These are phyloP conservation scores for Psittacula cyanocephala DNA, from an alignment of 2,113 vertebrate species.

Conservation along the genomic window DNA sequence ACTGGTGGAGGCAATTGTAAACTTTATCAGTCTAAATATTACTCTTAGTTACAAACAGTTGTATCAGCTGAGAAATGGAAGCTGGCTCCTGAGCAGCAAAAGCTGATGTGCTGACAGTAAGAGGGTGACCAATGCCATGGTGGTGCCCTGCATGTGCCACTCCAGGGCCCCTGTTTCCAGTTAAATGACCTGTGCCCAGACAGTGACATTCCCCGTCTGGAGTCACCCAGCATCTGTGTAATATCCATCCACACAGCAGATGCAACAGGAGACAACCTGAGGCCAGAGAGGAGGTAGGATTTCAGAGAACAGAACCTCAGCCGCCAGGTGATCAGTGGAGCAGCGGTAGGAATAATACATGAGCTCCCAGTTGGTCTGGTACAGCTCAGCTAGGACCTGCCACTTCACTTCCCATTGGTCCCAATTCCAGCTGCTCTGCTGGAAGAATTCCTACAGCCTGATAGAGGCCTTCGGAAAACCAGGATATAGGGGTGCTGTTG, in stretches of 20 bases:
- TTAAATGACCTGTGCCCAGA: not conserved
- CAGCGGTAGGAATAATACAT: conserved; percentile 63
- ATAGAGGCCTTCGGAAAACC: not conserved
- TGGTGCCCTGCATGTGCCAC: not conserved
- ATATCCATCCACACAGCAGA: not conserved
- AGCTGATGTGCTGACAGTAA: fast-evolving
- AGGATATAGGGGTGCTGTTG: not conserved
- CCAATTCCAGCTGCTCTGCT: not conserved
- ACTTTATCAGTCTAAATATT: not conserved
- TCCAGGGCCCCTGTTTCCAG: not conserved
- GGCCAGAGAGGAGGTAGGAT: conserved; percentile 1
- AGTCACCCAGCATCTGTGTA: not conserved
- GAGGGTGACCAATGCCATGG: not conserved
- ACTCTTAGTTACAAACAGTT: not conserved
- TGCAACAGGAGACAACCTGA: not conserved
- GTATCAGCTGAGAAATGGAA: not conserved
- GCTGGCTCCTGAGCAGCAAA: not conserved
- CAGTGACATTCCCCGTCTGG: not conserved
- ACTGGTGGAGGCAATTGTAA: not conserved
- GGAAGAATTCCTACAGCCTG: not conserved
- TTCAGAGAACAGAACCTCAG: conserved; percentile 5
- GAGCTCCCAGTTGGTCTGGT: not conserved
- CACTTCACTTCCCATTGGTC: not conserved
- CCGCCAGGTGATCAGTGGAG: conserved; percentile 42
- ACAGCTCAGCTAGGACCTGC: not conserved